Evolutionary conservation across 2,797 vertebrate genomes (phyloP).

Genomic region (Champsocephalus gunnari): DNA sequence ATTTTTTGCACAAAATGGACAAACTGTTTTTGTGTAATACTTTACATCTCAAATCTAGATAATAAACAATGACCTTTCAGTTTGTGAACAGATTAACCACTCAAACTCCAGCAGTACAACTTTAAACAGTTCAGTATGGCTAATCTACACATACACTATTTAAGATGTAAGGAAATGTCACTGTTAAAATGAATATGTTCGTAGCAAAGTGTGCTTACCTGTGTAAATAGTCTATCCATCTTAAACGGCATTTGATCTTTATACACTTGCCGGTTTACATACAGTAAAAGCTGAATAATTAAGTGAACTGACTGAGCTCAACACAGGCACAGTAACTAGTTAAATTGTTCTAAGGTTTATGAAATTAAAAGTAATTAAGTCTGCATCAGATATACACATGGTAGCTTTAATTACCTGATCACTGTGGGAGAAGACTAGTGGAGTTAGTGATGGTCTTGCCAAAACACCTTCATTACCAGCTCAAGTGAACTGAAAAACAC

Average conservation of each 20-base stretch:
- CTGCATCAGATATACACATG: background rate
- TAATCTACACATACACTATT: background rate
- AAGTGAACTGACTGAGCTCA: background rate
- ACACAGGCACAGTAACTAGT: background rate
- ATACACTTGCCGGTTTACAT: background rate
- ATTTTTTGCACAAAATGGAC: slow-evolving; percentile 63
- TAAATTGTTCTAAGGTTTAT: background rate
- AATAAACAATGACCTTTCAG: slow-evolving; percentile 59
- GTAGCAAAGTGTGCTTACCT: slow-evolving; percentile 1
- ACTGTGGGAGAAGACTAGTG: background rate
- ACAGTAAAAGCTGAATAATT: background rate
- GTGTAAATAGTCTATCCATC: background rate
- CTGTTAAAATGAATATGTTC: background rate
- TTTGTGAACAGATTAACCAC: slow-evolving; percentile 11
- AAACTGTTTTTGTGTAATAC: slow-evolving; percentile 31
- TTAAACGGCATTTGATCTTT: background rate
- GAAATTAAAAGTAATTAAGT: background rate
- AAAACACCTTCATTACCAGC: background rate
- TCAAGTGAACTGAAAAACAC: background rate
- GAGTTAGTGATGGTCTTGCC: background rate
- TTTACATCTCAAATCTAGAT: slow-evolving; percentile 50
- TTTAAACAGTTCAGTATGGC: background rate
- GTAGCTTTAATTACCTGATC: background rate
- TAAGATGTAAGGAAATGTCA: background rate
- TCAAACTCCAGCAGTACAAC: background rate